Base-by-base conservation (phyloP, 1,140 invertebrate genomes). In the Stenopsyche tienmushanensis region DNA sequence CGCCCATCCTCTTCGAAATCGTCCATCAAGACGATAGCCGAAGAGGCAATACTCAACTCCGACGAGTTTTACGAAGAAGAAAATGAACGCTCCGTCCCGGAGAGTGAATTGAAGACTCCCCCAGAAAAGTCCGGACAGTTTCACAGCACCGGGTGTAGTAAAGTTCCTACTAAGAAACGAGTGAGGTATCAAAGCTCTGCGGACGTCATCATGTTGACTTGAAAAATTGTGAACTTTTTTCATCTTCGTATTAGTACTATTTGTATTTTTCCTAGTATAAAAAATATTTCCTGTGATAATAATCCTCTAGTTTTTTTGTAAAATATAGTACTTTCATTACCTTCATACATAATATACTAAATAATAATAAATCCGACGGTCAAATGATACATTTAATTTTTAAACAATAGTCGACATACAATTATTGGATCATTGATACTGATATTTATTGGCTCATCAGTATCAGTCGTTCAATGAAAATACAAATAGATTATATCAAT, bases 131-230 rank as follows among this genome's bases (percentile, higher is more conserved):
- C 45, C 45, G 20, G n/a, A 7, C 45, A 5, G 45, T 59, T 44
- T 13, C 29, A 34, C 29, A 13, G 29, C 52, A 58, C 59, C 34
- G 26, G 58, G 54, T 49, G 49, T 42, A 23, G 49, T 3, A 60
- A 47, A 13, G 41, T 10, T 15, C 64, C 64, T 9, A 21, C 64
- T 15, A 70, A 70, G 34, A 70, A 70, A 45, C 47, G 69, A 7
- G 62, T 67, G 25, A 60, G 69, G 18, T 70, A 70, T 50, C 69
- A 66, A 20, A 66, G 20, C 13, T 65, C 64, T 15, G 34, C 65
- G 15, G 69, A 66, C 45, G 68, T 66, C 23, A 70, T 70, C 18
- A 64, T 70, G 69, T 10, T 70, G 17, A 29, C 69, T 17, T 70
- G 62, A 66, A 47, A 60, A n/a, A 52, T 25, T 29, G 26, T 8